Evolutionary conservation across 1,140 invertebrate genomes (phyloP), one percentile per base, ranked within the genome.

Genomic region (Diorhabda carinulata): DNA sequence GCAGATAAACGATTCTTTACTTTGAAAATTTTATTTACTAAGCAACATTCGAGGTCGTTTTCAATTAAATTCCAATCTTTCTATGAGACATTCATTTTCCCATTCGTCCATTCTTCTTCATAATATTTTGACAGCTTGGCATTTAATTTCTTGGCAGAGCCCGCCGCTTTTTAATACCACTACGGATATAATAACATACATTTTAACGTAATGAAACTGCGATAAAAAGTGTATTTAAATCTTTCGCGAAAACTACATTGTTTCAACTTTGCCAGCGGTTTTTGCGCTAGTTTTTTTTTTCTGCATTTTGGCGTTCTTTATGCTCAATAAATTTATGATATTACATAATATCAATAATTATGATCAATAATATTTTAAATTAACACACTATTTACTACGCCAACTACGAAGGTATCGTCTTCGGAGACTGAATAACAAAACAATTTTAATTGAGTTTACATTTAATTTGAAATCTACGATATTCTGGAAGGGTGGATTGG

Each of bases 221-320:
- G 63, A 64, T 64, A 64, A 64, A 64, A 64, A 64, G 45, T 64
- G 63, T 64, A 64, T 64, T 64, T 64, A 64, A 64, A 64, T 64
- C 63, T 64, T 64, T 25, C 25, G 63, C 63, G 40, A 45, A 64
- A 64, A 64, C 63, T 64, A 64, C 63, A 64, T 64, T 64, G 63
- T 63, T 64, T 57, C 63, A 43, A 57, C 43, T 44, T 64, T 64
- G 40, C 41, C 10, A 43, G 61, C 25, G 7, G 25, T 41, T n/a
- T 6, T 9, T 6, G 47, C 47, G 3, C 47, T 3, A 52, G 6
- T 52, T 4, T 52, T 52, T 52, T 9, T n/a, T n/a, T 25, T 25
- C 25, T 25, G 25, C 25, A 25, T 25, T 25, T 1, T 25, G 25
- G 25, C 25, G 1, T 25, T 25, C 25, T 25, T 25, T 25, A 25